These are phyloP conservation scores for Drosophila multiciliata DNA, from an alignment of 2,888 invertebrate genomes.

Conservation along the genomic window DNA sequence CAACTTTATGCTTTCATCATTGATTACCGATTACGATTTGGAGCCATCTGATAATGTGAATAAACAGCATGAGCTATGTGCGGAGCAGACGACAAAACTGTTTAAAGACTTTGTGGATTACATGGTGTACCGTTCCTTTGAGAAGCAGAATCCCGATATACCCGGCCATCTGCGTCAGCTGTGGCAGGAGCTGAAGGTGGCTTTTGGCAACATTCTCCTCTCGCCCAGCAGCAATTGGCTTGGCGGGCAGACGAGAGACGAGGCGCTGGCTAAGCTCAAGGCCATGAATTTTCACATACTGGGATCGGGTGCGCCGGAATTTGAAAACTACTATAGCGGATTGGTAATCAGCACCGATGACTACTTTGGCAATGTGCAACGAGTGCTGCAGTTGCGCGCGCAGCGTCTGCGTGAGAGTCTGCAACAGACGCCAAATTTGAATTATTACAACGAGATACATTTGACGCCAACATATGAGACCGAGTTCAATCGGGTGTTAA, in stretches of 20 bases:
- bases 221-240: conserved; percentile 61
- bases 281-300: conserved; percentile 73
- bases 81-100: conserved; percentile 56
- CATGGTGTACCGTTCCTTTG: conserved; percentile 67
- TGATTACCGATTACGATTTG: conserved; percentile 70
- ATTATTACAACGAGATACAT: conserved; percentile 47
- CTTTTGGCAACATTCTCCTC: conserved; percentile 65
- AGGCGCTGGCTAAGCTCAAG: conserved; percentile 71
- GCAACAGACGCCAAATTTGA: conserved; percentile 49
- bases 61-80: conserved; percentile 66
- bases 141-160: conserved; percentile 54
- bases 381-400: conserved; percentile 64
- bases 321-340: conserved; percentile 59
- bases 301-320: conserved; percentile 61
- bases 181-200: conserved; percentile 72
- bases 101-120: conserved; percentile 80
- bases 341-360: conserved; percentile 69
- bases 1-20: conserved; percentile 79
- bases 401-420: conserved; percentile 57
- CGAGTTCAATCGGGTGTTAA: conserved; percentile 71
- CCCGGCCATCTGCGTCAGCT: conserved; percentile 61
- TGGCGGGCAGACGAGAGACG: conserved; percentile 58
- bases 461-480: conserved; percentile 69
- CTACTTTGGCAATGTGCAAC: conserved; percentile 76
- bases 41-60: conserved; percentile 32